phyloP scores from a whole-genome alignment of 2,797 vertebrate genomes.

The Sternarchorhynchus goeldii region DNA sequence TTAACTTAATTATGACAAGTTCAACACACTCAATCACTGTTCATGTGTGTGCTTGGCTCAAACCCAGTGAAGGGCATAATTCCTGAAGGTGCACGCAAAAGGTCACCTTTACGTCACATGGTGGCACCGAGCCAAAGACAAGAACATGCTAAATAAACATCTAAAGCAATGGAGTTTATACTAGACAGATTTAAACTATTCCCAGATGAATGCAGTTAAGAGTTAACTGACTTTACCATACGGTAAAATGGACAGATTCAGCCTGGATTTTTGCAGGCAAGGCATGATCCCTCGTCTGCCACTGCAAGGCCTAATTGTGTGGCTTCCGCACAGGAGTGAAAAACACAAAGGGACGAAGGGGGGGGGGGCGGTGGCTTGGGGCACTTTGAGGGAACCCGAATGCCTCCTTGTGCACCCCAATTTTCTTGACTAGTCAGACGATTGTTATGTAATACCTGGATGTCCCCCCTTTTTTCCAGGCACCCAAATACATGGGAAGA shows the following conservation, averaged over 20 bases:
- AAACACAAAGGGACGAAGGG: slow-evolving; percentile 30
- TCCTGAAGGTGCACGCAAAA: neutral
- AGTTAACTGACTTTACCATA: no score
- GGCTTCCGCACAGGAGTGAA: slow-evolving; percentile 23
- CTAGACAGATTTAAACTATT: no score
- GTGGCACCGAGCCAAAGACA: neutral
- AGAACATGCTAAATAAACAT: neutral
- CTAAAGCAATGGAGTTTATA: no score
- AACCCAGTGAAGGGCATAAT: neutral
- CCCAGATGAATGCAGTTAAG: no score
- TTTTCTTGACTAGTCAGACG: slow-evolving; percentile 42
- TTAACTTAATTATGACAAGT: slow-evolving; percentile 23
- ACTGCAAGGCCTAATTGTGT: slow-evolving; percentile 15
- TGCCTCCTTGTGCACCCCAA: slow-evolving; percentile 46
- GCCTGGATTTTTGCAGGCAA: slow-evolving; percentile 33
- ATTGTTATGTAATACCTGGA: slow-evolving; percentile 40
- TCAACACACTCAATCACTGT: slow-evolving; percentile 12
- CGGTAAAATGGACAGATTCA: slow-evolving; percentile 15
- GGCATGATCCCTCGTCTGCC: slow-evolving; percentile 31
- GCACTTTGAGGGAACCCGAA: slow-evolving; percentile 44
- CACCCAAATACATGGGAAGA: slow-evolving; percentile 1
- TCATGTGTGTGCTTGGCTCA: slow-evolving; percentile 21
- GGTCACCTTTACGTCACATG: neutral
- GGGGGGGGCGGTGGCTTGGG: slow-evolving; percentile 41
- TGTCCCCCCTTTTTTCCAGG: slow-evolving; percentile 26